A percentile compares a stretch with the other conserved stretches of the same genome.
phyloP scores from a whole-genome alignment of 2,797 vertebrate genomes.

The Neosilurus hyrtlii region DNA sequence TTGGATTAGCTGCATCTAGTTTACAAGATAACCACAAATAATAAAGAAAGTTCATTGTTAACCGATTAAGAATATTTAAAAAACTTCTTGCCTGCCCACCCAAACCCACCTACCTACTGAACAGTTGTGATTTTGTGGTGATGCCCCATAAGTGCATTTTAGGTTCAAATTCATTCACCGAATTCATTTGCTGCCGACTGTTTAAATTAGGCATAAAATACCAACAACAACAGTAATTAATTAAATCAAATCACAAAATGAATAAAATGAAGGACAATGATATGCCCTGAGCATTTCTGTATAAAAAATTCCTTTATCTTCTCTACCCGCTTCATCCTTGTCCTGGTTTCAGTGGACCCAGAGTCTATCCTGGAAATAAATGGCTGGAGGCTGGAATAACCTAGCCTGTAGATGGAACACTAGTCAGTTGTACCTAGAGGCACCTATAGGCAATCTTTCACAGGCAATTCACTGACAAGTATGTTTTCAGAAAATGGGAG shows the following conservation, averaged over 20 bases:
- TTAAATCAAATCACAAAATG: not conserved
- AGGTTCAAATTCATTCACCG: not conserved
- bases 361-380: not conserved
- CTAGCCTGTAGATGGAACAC: not conserved
- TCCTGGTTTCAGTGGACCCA: too few species aligned
- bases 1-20: too few species aligned
- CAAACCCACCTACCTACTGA: too few species aligned
- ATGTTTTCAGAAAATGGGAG: not conserved
- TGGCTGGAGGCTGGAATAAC: not conserved
- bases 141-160: not conserved
- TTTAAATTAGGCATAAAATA: not conserved
- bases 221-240: not conserved
- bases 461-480: not conserved
- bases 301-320: not conserved
- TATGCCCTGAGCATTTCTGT: not conserved
- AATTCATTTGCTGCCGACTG: not conserved
- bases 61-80: too few species aligned
- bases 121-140: too few species aligned
- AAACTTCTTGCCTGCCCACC: too few species aligned
- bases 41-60: too few species aligned
- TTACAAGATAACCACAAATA: too few species aligned
- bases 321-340: not conserved
- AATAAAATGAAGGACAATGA: not conserved
- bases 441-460: not conserved
- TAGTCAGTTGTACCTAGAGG: not conserved